Evolutionary conservation across 2,888 invertebrate genomes (phyloP).

Genomic region (Troides oblongomaculatus): DNA sequence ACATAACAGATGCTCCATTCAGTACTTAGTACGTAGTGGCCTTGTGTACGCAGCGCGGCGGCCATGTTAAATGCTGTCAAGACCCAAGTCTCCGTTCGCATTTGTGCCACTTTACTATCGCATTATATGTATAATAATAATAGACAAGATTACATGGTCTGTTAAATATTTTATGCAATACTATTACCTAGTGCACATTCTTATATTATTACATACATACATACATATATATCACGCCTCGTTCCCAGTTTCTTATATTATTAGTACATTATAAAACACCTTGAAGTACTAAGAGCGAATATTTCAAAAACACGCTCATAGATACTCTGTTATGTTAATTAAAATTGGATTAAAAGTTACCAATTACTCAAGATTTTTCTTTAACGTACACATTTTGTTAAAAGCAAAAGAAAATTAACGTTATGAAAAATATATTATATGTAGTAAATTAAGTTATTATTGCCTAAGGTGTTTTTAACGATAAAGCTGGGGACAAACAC

Average conservation of each 20-base stretch:
- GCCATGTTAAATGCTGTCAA: conserved; percentile 40
- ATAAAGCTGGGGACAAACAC: no score
- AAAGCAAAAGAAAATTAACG: no score
- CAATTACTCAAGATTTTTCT: no score
- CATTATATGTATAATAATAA: conserved; percentile 15
- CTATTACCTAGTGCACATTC: neutral
- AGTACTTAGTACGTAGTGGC: conserved; percentile 36
- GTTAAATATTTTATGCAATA: conserved; percentile 4
- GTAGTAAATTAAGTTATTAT: no score
- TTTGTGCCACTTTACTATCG: conserved; percentile 39
- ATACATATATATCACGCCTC: no score
- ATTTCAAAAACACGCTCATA: no score
- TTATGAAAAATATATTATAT: no score
- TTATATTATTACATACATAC: neutral
- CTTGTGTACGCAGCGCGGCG: conserved; percentile 41
- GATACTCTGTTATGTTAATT: no score
- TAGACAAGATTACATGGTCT: conserved; percentile 9
- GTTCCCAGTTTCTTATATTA: neutral
- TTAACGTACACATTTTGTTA: no score
- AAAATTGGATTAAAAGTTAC: no score
- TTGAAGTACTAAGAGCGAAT: no score
- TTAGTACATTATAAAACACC: neutral
- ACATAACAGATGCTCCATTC: conserved; percentile 19
- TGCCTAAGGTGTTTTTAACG: no score
- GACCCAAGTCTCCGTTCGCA: conserved; percentile 34